Base-by-base conservation (phyloP, 2,113 vertebrate species). In the Benitochromis conjunctus region DNA sequence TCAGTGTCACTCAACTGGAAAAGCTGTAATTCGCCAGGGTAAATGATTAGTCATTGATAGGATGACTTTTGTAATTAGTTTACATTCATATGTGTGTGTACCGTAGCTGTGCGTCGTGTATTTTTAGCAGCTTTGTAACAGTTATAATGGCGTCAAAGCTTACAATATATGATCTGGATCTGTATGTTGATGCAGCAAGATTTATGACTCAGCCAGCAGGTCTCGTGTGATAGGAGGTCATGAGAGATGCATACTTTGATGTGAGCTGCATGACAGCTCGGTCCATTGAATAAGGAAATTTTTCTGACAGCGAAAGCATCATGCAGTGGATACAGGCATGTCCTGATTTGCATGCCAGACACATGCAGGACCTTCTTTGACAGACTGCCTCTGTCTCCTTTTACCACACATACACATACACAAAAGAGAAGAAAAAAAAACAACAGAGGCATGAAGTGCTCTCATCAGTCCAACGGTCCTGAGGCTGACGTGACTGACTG, bases 291-390 rank as follows among this genome's bases (percentile, higher is more conserved):
- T 85, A 66, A 78, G 76, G 18, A 76, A 78, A 80, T 56, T 86
- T 21, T 18, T 51, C 43, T 71, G 83, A 92, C 55, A 83, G 79
- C 8, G 19, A 76, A 74, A 76, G 81, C 57, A 56, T 58, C 80
- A 86, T 62, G 88, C 46, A 66, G 79, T 14, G 78, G 85, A 74
- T 84, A 57, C 85, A 89, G 82, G 87, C 74, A 81, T 83, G 48
- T 78, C 85, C 60, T 83, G 76, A 89, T 92, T 83, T 85, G 64
- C 88, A 90, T 24, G 60, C 78, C 29, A 48, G 6, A 55, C 62
- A 57, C 55, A 88, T 74, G 69, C 31, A 78, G 51, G 55, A 62
- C 48, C 18, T 14, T 57, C 53, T 81, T 29, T 55, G 80, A 86
- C 56, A 36, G 29, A 10, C 71, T 82, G 82, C 24, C 36, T 80